Evolutionary conservation across 2,888 invertebrate genomes (phyloP), one percentile per base, ranked within the genome.

Genomic region (Aphrophora alni): DNA sequence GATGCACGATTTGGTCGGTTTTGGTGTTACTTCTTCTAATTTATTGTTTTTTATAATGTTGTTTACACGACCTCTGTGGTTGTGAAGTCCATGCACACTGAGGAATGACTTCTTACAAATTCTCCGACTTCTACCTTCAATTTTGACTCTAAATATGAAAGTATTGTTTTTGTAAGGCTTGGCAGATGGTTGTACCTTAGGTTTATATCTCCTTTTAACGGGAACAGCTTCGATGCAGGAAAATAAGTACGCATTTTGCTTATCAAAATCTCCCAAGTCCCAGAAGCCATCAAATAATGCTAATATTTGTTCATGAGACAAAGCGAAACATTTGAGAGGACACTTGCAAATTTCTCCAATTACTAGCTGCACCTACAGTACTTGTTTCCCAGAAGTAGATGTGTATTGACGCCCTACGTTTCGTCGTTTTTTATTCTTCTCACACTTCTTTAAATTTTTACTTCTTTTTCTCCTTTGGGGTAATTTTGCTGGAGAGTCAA

Each of bases 251-350:
- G n/a, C 71, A 71, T 71, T 71, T 28, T 71, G 71, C 10, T 71
- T 71, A 71, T 71, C 71, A 71, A 71, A 71, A 71, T 71, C 71
- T 28, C 26, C 28, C 71, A 71, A 24, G 71, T 71, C 71, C 71
- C 71, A 71, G 71, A 71, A 71, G 28, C 71, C 71, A 71, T 25
- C 24, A 71, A 71, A 71, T 28, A 71, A 28, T 71, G 71, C 26
- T 71, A 28, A 28, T 28, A 71, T 71, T 26, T 71, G 27, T 71
- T 71, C 71, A 28, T 71, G 26, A 28, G 26, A n/a, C 28, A 71
- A 28, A 28, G 26, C 26, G 24, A 71, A 71, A 28, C 71, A 71
- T 28, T 71, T 71, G 26, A 71, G 71, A 28, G 71, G 71, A 71
- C 71, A 71, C 71, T 71, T 25, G 28, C 71, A 71, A 3, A 26